Percentiles rank a stretch among this genome's conserved stretches.
These are phyloP conservation scores for Tetheella fluctuosa DNA, from an alignment of 2,888 invertebrate genomes.

Conservation along the genomic window DNA sequence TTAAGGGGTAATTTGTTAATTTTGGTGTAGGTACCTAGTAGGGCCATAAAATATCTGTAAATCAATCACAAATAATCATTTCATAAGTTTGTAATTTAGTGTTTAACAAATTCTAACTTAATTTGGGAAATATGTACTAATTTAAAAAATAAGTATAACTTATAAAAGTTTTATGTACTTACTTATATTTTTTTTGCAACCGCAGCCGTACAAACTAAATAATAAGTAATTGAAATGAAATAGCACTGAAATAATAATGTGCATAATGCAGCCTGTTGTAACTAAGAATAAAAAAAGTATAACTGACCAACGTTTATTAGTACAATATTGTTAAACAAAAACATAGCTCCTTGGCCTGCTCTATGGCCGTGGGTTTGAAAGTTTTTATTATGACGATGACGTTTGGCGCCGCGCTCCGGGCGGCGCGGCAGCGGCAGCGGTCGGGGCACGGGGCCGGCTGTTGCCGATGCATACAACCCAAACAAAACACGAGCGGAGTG, in stretches of 20 bases:
- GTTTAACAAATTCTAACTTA: no score
- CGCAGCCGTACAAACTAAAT: background rate
- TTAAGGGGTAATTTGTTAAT: no score
- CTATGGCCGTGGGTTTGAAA: slow-evolving; percentile 29
- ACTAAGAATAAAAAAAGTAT: background rate
- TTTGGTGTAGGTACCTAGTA: no score
- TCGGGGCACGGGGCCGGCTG: slow-evolving; percentile 32
- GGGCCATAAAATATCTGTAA: no score
- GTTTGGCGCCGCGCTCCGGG: slow-evolving; percentile 33
- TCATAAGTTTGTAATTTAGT: no score
- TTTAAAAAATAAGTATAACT: no score
- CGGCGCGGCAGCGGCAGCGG: slow-evolving; percentile 6
- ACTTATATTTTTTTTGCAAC: no score
- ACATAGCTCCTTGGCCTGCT: slow-evolving; percentile 24
- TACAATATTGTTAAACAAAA: slow-evolving; percentile 23
- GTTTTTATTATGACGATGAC: slow-evolving; percentile 45
- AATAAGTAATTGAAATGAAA: background rate
- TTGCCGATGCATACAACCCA: slow-evolving; percentile 71
- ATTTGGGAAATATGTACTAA: no score
- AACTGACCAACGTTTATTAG: background rate
- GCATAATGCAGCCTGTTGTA: background rate
- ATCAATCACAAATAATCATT: no score
- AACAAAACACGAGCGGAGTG: slow-evolving; percentile 75
- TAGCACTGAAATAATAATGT: background rate
- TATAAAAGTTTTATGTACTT: no score